phyloP scores from a whole-genome alignment of 2,113 vertebrate genomes.

The Cyanoderma ruficeps region DNA sequence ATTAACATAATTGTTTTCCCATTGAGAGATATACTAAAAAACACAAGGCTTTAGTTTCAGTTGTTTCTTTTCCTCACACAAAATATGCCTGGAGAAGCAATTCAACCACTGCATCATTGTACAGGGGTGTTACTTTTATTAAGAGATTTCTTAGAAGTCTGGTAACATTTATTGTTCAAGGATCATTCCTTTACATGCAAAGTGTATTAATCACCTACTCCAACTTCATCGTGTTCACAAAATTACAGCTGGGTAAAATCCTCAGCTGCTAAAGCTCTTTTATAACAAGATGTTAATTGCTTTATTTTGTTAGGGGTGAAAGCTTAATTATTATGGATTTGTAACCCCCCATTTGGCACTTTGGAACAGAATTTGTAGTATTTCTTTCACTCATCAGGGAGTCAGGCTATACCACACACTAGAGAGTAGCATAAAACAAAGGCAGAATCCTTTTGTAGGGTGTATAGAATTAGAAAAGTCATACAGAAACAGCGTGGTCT shows the following conservation, averaged over 20 bases:
- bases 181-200: not conserved
- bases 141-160: not conserved
- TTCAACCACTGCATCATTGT: not conserved
- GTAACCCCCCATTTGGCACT: not conserved
- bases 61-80: not conserved
- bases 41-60: rapidly evolving
- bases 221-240: not conserved
- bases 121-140: not conserved
- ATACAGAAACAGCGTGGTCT: not conserved
- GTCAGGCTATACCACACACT: not conserved
- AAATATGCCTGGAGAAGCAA: not conserved
- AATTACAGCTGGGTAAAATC: slow-evolving; percentile 15
- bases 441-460: not conserved
- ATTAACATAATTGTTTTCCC: not conserved
- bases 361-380: not conserved
- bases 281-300: slow-evolving; percentile 29
- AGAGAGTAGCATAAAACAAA: not conserved
- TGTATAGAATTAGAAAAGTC: not conserved
- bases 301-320: slow-evolving; percentile 11
- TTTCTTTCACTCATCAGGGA: not conserved
- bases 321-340: slow-evolving; percentile 31
- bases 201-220: not conserved
- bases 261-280: not conserved
- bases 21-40: not conserved
- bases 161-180: not conserved